Base-by-base conservation (phyloP, 2,797 vertebrate species). In the Labeo calbasu region DNA sequence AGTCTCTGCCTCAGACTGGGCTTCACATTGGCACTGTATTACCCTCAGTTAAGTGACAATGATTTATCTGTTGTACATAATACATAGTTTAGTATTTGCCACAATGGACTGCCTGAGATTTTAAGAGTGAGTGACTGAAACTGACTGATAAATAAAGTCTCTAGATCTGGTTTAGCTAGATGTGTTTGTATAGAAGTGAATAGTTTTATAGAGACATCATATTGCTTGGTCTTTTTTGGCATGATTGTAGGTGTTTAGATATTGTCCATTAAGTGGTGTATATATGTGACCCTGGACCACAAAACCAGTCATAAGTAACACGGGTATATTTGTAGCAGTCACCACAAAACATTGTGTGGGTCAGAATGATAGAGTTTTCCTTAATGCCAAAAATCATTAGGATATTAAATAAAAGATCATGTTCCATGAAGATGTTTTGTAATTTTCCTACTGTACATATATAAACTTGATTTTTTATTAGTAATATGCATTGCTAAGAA, bases 1-100 rank as follows among this genome's bases (percentile, higher is more conserved):
- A 78, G 48, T 32, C 72, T 50, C 91, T 87, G 15, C 87, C 88
- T 40, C 88, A 90, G 0, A 5, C 88, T 79, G 92, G 86, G 0
- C 23, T 83, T 77, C 59, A 28, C 8, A 7, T 5, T 61, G 59
- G 50, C 17, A 53, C 32, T 8, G 25, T 15, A 19, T 87, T 91
- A 0, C 28, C 86, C 57, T 88, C 93, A 53, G 25, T 53, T 19
- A 53, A 73, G 25, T 53, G 17, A 73, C 17, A 32, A 32, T n/a
- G 50, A 36, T 36, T 75, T 55, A 75, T n/a, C 50, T 51, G 11
- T 36, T 53, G 28, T 53, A 15, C 32, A 53, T 8, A 53, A 76
- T 2, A 23, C 36, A 23, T 23, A 17, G 36, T 43, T 77, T 43
- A 40, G 13, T 59, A 15, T 59, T 59, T 59, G 21, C n/a, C 68